Evolutionary conservation across 2,113 vertebrate genomes (phyloP).

Genomic region (Hippopotamus amphibius): DNA sequence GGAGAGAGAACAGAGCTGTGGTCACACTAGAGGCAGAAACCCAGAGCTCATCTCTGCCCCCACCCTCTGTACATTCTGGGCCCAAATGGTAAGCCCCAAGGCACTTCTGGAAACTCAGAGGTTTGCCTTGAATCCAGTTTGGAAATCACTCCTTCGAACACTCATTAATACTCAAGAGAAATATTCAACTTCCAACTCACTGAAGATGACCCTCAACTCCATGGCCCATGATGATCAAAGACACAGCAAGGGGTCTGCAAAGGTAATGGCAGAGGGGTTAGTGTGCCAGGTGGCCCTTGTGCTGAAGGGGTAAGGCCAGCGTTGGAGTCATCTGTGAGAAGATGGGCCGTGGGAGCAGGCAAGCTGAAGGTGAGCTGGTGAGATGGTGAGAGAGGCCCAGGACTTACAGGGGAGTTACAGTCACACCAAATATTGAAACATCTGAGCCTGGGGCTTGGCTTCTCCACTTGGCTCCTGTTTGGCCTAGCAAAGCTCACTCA

Average conservation of each 20-base stretch:
- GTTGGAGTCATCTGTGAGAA: neutral
- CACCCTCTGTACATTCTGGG: neutral
- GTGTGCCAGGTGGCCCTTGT: neutral
- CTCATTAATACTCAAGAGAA: neutral
- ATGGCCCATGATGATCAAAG: neutral
- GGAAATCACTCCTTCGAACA: neutral
- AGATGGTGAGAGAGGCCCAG: fast-evolving
- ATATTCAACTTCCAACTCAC: neutral
- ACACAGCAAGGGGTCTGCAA: neutral
- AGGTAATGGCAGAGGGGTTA: neutral
- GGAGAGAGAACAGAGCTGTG: neutral
- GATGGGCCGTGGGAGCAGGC: fast-evolving
- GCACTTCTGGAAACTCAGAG: no score
- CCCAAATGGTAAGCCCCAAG: neutral
- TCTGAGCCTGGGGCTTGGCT: neutral
- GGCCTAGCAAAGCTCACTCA: neutral
- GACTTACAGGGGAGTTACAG: no score
- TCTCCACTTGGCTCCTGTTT: neutral
- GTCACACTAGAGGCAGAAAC: neutral
- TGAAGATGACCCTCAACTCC: neutral
- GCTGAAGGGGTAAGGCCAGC: neutral
- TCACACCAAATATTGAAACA: neutral
- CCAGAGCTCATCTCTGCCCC: neutral
- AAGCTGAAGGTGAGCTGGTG: fast-evolving
- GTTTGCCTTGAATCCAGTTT: neutral